These are phyloP conservation scores for Sus cebifrons DNA, from an alignment of 2,797 vertebrate species.

Conservation along the genomic window DNA sequence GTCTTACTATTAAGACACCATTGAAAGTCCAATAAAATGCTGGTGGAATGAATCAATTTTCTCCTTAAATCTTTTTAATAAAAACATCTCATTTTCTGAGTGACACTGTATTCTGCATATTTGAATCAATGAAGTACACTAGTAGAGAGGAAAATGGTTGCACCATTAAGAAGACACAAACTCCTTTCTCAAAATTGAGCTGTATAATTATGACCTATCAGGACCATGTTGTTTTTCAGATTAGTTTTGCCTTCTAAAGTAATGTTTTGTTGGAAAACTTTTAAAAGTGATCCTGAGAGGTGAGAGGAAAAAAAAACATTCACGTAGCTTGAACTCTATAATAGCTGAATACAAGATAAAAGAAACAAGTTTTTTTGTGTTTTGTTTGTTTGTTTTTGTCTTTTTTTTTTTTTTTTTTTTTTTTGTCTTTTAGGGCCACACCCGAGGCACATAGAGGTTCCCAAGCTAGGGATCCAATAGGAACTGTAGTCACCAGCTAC, in stretches of 20 bases:
- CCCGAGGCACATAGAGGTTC: too few species aligned
- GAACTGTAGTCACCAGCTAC: too few species aligned
- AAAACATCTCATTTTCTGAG: constrained; percentile 4
- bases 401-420: too few species aligned
- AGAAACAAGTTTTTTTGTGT: not conserved
- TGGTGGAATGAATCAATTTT: not conserved
- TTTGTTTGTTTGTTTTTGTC: too few species aligned
- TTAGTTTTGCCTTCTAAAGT: not conserved
- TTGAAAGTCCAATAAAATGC: not conserved
- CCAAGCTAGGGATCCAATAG: too few species aligned
- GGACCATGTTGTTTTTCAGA: not conserved
- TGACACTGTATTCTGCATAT: not conserved
- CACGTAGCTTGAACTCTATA: not conserved
- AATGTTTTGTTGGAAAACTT: not conserved
- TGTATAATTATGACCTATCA: not conserved
- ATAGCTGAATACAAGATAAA: constrained; percentile 41
- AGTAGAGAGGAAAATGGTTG: not conserved
- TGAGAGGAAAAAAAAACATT: not conserved
- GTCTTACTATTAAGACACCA: constrained; percentile 11
- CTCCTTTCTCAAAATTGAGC: not conserved
- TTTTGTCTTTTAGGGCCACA: too few species aligned
- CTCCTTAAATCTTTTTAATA: not conserved
- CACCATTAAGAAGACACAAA: not conserved
- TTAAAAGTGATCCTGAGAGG: not conserved
- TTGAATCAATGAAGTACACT: not conserved